Evolutionary conservation across 2,113 vertebrate species (phyloP).

Genomic region (Hippopotamus amphibius): DNA sequence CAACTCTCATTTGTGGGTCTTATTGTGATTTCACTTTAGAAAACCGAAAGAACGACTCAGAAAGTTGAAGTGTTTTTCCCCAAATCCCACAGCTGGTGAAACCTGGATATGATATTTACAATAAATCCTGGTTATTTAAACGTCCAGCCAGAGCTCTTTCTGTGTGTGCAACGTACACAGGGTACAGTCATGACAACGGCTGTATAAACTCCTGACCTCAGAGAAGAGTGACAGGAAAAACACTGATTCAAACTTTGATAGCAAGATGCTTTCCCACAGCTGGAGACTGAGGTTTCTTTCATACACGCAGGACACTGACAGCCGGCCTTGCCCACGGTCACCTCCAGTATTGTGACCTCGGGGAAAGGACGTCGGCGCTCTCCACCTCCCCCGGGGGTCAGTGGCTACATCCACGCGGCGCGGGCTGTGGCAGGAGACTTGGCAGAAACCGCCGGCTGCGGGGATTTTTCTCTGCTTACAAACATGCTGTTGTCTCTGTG

Average conservation of each 20-base stretch:
- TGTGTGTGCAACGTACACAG: neutral
- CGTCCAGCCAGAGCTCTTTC: neutral
- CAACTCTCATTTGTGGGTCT: neutral
- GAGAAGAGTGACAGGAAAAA: neutral
- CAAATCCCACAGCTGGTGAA: neutral
- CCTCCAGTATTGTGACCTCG: neutral
- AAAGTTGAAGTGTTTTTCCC: neutral
- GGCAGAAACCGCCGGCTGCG: neutral
- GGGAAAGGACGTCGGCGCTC: neutral
- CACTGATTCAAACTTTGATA: neutral
- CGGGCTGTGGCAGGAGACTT: neutral
- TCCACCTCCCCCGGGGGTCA: neutral
- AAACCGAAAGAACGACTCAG: neutral
- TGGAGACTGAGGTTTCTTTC: neutral
- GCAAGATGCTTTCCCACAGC: neutral
- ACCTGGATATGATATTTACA: neutral
- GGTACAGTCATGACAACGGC: neutral
- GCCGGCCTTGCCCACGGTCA: neutral
- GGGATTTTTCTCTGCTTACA: slow-evolving; percentile 27
- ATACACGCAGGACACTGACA: neutral
- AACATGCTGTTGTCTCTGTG: neutral
- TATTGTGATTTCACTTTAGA: neutral
- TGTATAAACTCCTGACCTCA: neutral
- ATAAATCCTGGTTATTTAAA: neutral
- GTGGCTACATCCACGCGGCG: neutral